Evolutionary conservation across 2,797 vertebrate species (phyloP).

Genomic region (Pampus argenteus): DNA sequence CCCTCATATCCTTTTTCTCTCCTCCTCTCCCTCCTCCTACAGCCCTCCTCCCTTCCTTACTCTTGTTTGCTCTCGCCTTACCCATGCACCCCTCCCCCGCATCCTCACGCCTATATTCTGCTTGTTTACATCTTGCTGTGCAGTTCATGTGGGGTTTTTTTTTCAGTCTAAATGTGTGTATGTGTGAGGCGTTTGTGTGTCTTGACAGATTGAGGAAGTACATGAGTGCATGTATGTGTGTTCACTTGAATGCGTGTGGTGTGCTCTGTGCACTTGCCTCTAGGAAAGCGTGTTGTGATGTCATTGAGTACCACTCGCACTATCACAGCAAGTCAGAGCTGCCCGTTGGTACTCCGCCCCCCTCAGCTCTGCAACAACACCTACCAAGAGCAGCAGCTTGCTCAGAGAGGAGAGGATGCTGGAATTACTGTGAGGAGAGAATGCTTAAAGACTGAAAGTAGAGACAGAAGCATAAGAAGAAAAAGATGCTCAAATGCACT

Average conservation of each 20-base stretch:
- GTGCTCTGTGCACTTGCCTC: conserved; percentile 39
- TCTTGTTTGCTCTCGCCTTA: conserved; percentile 47
- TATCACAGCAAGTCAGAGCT: conserved; percentile 75
- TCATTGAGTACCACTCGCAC: conserved; percentile 77
- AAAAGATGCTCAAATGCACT: conserved; percentile 40
- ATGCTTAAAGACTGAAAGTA: conserved; percentile 18
- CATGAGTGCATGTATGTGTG: conserved; percentile 24
- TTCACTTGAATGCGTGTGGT: conserved; percentile 17
- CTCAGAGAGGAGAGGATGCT: conserved; percentile 64
- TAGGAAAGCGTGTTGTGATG: conserved; percentile 71
- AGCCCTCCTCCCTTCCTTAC: conserved; percentile 57
- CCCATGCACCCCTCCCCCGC: conserved; percentile 72
- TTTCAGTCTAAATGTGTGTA: neutral
- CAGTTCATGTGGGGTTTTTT: conserved; percentile 36
- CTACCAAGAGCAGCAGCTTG: conserved; percentile 67
- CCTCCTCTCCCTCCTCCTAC: conserved; percentile 57
- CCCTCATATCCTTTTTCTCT: conserved; percentile 50
- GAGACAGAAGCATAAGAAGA: conserved; percentile 26
- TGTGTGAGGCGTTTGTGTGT: conserved; percentile 20
- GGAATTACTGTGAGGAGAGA: conserved; percentile 37
- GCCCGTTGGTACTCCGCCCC: conserved; percentile 64
- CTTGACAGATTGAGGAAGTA: conserved; percentile 19
- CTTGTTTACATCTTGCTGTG: conserved; percentile 81
- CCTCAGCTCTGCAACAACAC: conserved; percentile 62
- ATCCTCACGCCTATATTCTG: conserved; percentile 56